Conservation (phyloP, 2,113 vertebrate species). For the Entelurus aequoreus region DNA sequence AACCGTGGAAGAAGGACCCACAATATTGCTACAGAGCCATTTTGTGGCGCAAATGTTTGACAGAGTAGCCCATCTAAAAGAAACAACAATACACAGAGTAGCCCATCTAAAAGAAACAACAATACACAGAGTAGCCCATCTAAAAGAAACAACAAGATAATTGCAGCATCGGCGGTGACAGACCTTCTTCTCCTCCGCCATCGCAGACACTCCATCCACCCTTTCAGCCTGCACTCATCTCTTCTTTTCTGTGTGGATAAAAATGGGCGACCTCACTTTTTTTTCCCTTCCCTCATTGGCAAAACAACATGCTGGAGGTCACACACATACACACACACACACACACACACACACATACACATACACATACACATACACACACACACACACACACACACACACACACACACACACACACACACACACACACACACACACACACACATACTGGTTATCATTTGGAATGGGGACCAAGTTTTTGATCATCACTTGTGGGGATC, state of each 20-base stretch:
- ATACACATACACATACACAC: too few species aligned
- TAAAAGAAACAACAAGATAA: constrained; percentile 30
- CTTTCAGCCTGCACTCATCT: constrained; percentile 37
- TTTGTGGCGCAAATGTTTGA: constrained; percentile 32
- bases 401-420: too few species aligned
- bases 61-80: background rate
- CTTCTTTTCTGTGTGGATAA: background rate
- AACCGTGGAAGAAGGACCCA: background rate
- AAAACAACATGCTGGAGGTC: too few species aligned
- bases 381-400: too few species aligned
- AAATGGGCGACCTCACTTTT: constrained; percentile 24
- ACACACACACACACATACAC: too few species aligned
- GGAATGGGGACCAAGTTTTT: too few species aligned
- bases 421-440: too few species aligned
- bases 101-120: background rate
- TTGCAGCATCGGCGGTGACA: constrained; percentile 41
- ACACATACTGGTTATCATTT: too few species aligned
- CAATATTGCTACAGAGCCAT: constrained; percentile 6
- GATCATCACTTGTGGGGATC: too few species aligned
- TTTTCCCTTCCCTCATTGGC: constrained; percentile 11
- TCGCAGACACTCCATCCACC: constrained; percentile 41
- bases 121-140: constrained; percentile 9
- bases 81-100: constrained; percentile 19
- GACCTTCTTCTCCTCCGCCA: constrained; percentile 50
- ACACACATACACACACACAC: too few species aligned